Conservation (phyloP, 2,888 invertebrate genomes). For the Nasonia oneida region DNA sequence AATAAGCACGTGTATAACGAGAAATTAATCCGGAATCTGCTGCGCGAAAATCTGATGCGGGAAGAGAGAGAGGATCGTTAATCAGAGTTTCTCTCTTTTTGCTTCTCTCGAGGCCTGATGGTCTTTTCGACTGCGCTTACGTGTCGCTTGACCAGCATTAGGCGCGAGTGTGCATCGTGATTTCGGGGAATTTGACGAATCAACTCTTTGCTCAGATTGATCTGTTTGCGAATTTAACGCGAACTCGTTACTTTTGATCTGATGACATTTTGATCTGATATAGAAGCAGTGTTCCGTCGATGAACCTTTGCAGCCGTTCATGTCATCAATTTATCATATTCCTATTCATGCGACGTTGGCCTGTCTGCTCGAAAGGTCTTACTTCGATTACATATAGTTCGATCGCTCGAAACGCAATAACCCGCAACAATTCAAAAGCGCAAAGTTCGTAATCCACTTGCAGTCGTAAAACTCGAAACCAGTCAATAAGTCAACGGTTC, state of each 20-base stretch:
- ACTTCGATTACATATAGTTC: too few relatives aligned
- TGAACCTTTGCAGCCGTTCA: too few relatives aligned
- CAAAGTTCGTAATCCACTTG: not conserved
- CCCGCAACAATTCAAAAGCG: not conserved
- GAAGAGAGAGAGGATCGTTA: not conserved
- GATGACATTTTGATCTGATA: too few relatives aligned
- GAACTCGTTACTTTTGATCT: not conserved
- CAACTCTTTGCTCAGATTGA: not conserved
- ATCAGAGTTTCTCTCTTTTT: not conserved
- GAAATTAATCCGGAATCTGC: slow-evolving; percentile 29
- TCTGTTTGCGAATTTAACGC: not conserved
- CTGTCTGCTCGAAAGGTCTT: not conserved
- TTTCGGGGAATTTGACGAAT: not conserved
- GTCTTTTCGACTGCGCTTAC: not conserved
- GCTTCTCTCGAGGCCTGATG: not conserved
- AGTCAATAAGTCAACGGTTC: not conserved
- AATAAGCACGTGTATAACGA: slow-evolving; percentile 26
- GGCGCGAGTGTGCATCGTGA: not conserved
- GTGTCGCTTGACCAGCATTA: not conserved
- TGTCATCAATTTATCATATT: too few relatives aligned
- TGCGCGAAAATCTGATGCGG: not conserved
- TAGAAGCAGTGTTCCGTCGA: too few relatives aligned
- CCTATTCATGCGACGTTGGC: too few relatives aligned
- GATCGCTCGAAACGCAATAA: not conserved
- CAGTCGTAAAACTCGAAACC: not conserved